Conservation (phyloP, 2,888 invertebrate genomes). For the Eulithis testata region DNA sequence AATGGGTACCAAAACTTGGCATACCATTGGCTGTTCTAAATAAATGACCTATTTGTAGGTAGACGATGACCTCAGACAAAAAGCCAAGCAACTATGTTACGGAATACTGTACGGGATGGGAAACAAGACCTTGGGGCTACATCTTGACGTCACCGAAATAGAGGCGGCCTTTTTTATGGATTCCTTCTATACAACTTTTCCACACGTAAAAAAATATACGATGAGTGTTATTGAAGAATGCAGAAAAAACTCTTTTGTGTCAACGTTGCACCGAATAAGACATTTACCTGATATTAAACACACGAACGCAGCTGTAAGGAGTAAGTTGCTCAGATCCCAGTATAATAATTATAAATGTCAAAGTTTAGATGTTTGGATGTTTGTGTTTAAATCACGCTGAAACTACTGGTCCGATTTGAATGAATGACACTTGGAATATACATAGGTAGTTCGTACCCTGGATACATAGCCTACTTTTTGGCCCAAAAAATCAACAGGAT, state of each 20-base stretch:
- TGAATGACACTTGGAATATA: no score
- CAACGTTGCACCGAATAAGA: conserved; percentile 92
- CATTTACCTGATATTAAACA: conserved; percentile 89
- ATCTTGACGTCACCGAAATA: conserved; percentile 90
- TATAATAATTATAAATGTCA: no score
- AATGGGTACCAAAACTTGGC: background rate
- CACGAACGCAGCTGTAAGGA: conserved; percentile 1
- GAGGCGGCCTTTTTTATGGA: conserved; percentile 92
- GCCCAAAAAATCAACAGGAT: no score
- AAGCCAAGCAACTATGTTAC: conserved; percentile 96
- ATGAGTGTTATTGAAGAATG: conserved; percentile 86
- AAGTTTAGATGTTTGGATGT: no score
- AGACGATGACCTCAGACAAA: conserved; percentile 90
- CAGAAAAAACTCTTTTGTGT: conserved; percentile 89
- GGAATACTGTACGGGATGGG: conserved; percentile 99
- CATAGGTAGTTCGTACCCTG: no score
- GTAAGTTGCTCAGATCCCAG: conserved; percentile 4
- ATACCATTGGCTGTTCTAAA: background rate
- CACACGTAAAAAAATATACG: conserved; percentile 86
- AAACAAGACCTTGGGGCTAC: conserved; percentile 90
- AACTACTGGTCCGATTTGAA: no score
- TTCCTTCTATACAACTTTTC: conserved; percentile 91
- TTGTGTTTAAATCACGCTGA: no score
- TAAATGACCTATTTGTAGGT: conserved; percentile 76
- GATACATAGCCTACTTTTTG: no score